phyloP scores from a whole-genome alignment of 2,888 invertebrate species.

The Philopedon plagiatum region DNA sequence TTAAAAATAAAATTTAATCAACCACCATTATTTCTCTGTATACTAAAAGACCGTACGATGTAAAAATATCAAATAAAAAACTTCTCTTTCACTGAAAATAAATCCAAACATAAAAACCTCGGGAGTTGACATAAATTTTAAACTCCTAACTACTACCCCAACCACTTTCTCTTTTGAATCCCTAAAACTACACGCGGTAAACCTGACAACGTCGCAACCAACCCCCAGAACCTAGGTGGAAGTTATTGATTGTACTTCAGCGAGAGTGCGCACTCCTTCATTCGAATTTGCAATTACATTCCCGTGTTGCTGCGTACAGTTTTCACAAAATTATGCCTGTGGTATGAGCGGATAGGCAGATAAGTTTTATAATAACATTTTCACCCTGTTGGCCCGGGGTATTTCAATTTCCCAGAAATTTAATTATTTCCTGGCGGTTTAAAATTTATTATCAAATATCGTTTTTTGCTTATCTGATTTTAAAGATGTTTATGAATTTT shows the following conservation, averaged over 20 bases:
- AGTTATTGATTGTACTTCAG: slow-evolving; percentile 43
- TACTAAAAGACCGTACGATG: too few species aligned
- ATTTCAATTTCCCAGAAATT: slow-evolving; percentile 49
- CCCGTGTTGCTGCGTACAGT: slow-evolving; percentile 62
- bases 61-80: too few species aligned
- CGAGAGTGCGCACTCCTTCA: slow-evolving; percentile 59
- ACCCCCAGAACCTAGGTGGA: slow-evolving; percentile 43
- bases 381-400: slow-evolving; percentile 48
- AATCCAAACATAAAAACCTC: neutral
- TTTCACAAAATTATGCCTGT: slow-evolving; percentile 67
- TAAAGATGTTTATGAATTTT: slow-evolving; percentile 17
- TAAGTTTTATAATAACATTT: slow-evolving; percentile 60
- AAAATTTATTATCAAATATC: slow-evolving; percentile 34
- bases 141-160: slow-evolving; percentile 24
- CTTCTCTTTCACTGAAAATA: neutral
- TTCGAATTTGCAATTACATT: slow-evolving; percentile 68
- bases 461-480: slow-evolving; percentile 20
- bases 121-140: slow-evolving; percentile 21
- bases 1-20: too few species aligned
- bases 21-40: too few species aligned
- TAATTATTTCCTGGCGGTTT: slow-evolving; percentile 48
- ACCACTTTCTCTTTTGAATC: slow-evolving; percentile 38
- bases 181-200: slow-evolving; percentile 17
- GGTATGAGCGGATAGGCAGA: slow-evolving; percentile 53
- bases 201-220: slow-evolving; percentile 43